These are phyloP conservation scores for Agelaius phoeniceus DNA, from an alignment of 2,113 vertebrate species.

Conservation along the genomic window DNA sequence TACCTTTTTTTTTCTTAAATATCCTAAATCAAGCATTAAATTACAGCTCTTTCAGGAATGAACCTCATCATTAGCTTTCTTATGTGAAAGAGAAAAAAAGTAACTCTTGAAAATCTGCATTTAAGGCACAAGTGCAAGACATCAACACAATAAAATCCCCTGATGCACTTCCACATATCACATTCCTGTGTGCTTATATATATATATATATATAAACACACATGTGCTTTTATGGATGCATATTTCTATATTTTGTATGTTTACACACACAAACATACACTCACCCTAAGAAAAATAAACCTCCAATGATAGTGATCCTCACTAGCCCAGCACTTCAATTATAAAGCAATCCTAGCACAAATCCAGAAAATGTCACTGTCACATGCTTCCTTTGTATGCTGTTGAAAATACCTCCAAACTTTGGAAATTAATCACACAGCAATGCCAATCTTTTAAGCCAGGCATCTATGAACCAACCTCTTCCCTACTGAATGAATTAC, in stretches of 20 bases:
- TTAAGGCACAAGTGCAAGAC: background rate
- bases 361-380: conserved; percentile 66
- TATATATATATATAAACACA: background rate
- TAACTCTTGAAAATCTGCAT: background rate
- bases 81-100: background rate
- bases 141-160: background rate
- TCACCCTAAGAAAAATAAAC: background rate
- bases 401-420: conserved; percentile 66
- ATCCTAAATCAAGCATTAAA: conserved; percentile 52
- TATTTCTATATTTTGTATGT: background rate
- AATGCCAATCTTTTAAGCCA: conserved; percentile 70
- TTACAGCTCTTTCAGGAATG: conserved; percentile 8
- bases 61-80: conserved; percentile 2
- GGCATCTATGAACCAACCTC: conserved; percentile 63
- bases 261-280: background rate
- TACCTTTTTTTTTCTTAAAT: background rate
- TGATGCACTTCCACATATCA: background rate
- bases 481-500: conserved; percentile 56
- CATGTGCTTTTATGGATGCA: background rate
- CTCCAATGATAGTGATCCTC: background rate
- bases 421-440: conserved; percentile 65
- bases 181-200: background rate
- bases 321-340: conserved; percentile 58
- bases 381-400: conserved; percentile 43
- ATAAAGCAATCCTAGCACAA: conserved; percentile 44